These are phyloP conservation scores for Leiothrix lutea DNA, from an alignment of 2,113 vertebrate genomes.

Conservation along the genomic window DNA sequence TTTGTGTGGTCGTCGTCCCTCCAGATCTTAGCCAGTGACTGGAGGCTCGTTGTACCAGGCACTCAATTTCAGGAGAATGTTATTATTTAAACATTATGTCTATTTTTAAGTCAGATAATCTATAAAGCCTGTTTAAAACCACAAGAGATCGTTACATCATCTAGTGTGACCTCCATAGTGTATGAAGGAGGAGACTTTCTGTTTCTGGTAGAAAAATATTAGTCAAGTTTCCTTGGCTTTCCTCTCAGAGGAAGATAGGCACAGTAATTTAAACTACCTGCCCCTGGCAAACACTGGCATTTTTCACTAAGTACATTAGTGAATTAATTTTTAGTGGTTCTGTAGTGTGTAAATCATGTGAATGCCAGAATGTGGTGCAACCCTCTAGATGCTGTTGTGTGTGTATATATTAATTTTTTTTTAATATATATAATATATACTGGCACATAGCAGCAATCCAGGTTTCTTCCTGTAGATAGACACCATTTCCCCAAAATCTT, in stretches of 20 bases:
- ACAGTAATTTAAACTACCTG: neutral
- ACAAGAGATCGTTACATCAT: neutral
- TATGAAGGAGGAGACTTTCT: neutral
- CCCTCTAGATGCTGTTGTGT: neutral
- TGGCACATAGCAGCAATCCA: neutral
- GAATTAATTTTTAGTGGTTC: neutral
- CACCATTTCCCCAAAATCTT: neutral
- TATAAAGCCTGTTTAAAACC: constrained; percentile 20
- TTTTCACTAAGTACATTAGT: neutral
- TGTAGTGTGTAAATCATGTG: neutral
- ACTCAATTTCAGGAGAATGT: neutral
- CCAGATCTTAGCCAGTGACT: neutral
- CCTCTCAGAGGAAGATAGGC: neutral
- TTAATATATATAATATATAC: too few species aligned
- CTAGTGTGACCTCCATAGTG: neutral
- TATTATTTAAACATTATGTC: neutral
- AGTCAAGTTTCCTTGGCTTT: neutral
- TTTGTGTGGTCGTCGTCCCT: fast-evolving
- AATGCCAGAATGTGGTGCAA: neutral
- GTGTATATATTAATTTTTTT: too few species aligned
- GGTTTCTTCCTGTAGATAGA: neutral
- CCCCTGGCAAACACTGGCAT: neutral
- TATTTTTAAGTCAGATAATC: constrained; percentile 26
- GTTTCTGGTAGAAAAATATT: neutral
- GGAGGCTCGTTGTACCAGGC: neutral